These are phyloP conservation scores for Coelopa pilipes DNA, from an alignment of 2,888 invertebrate genomes.

Conservation along the genomic window DNA sequence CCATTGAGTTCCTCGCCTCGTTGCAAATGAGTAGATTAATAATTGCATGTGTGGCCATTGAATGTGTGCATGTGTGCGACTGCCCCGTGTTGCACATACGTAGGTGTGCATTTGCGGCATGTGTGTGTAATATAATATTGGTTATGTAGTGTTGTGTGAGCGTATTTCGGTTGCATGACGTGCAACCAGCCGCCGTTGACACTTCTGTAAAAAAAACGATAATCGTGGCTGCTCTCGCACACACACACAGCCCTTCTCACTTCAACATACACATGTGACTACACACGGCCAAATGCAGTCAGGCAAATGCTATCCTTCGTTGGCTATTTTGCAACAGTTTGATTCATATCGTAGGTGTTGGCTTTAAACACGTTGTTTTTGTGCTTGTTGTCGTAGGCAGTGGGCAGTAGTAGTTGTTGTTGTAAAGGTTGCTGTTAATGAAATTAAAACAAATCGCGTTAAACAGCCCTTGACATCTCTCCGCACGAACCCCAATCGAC, in stretches of 20 bases:
- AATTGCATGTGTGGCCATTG: not conserved
- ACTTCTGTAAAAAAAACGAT: constrained; percentile 11
- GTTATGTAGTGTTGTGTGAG: not conserved
- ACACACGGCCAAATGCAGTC: not conserved
- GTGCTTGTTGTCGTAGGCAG: no score
- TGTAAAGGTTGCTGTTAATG: constrained; percentile 29
- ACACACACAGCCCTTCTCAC: not conserved
- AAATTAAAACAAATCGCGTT: constrained; percentile 31
- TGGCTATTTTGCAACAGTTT: constrained; percentile 11
- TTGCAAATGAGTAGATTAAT: constrained; percentile 7
- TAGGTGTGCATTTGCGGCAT: not conserved
- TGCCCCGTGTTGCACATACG: no score
- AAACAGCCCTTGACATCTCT: constrained; percentile 16
- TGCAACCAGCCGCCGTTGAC: constrained; percentile 21
- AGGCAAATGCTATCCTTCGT: not conserved
- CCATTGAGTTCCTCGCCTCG: not conserved
- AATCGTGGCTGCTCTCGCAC: constrained; percentile 11
- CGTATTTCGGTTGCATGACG: constrained; percentile 7
- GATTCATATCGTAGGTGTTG: constrained; percentile 27
- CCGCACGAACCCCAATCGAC: constrained; percentile 12
- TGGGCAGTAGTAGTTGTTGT: not conserved
- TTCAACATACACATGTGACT: not conserved
- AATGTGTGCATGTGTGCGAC: no score
- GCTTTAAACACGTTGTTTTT: not conserved
- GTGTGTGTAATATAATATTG: not conserved